A percentile compares a stretch with the other conserved stretches of the same genome.
phyloP scores from a whole-genome alignment of 2,113 vertebrate genomes.

The Globicephala melas region DNA sequence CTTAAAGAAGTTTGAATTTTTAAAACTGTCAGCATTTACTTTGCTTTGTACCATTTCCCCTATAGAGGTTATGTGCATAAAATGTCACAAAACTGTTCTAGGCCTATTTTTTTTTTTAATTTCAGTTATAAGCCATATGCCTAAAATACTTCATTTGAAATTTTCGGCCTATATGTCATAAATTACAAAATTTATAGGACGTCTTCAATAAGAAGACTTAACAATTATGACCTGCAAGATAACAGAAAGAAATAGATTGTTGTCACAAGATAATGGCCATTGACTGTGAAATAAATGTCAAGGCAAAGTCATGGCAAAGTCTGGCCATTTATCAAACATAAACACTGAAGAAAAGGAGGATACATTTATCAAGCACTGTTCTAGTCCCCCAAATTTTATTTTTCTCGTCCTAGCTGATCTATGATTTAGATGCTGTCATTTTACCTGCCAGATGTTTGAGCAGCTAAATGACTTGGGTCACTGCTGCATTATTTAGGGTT shows the following conservation, averaged over 20 bases:
- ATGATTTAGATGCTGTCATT: conserved; percentile 68
- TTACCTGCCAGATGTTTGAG: conserved; percentile 44
- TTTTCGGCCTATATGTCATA: not conserved
- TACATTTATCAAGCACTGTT: conserved; percentile 66
- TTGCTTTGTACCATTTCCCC: not conserved
- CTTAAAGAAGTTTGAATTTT: not conserved
- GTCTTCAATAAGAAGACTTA: conserved; percentile 25
- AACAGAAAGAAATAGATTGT: conserved; percentile 42
- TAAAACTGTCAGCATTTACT: not conserved
- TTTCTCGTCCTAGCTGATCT: conserved; percentile 25
- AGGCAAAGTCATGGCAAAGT: conserved; percentile 56
- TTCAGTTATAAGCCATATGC: not conserved
- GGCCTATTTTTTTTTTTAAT: not conserved
- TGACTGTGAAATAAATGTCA: conserved; percentile 65
- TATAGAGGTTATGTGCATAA: not conserved
- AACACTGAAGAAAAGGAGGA: conserved; percentile 33
- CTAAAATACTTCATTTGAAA: conserved; percentile 43
- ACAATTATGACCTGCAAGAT: conserved; percentile 44
- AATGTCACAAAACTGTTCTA: not conserved
- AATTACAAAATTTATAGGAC: conserved; percentile 29
- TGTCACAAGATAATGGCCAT: conserved; percentile 30
- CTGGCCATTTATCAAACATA: conserved; percentile 60
- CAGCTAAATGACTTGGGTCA: conserved; percentile 16
- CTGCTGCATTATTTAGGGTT: not conserved
- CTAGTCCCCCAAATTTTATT: conserved; percentile 17